Conservation (phyloP, 92 coral and sea anemone genomes). For the Zoanthus sansibaricus region DNA sequence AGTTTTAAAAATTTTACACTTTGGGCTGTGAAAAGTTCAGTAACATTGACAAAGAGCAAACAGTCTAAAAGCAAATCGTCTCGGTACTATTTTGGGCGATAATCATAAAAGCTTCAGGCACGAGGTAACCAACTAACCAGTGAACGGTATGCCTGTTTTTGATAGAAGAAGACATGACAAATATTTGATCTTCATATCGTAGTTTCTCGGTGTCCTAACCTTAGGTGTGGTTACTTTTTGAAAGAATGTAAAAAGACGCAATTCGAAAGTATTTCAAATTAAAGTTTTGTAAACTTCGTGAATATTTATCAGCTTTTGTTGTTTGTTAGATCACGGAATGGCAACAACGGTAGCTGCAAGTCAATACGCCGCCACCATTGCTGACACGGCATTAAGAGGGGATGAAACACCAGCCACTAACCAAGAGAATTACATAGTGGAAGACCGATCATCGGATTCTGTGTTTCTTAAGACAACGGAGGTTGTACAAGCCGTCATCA, state of each 20-base stretch:
- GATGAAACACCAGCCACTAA: background rate
- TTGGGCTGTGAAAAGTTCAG: no score
- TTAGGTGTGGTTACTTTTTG: background rate
- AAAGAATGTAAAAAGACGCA: no score
- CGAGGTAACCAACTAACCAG: no score
- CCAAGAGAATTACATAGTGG: constrained; percentile 26
- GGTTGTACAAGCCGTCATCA: constrained; percentile 47
- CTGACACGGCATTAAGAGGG: background rate
- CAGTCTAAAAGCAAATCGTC: no score
- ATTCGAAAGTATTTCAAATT: background rate
- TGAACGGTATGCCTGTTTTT: no score
- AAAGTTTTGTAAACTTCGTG: background rate
- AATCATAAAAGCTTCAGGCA: no score
- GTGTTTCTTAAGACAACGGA: constrained; percentile 41
- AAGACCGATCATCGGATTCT: constrained; percentile 40
- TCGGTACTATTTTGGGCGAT: no score
- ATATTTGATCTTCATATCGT: background rate
- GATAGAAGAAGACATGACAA: background rate
- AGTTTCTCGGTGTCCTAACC: background rate
- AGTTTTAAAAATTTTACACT: no score
- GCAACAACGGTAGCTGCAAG: constrained; percentile 28
- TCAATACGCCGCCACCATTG: constrained; percentile 43
- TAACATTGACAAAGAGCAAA: no score
- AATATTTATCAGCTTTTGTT: background rate
- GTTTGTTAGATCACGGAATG: constrained; percentile 37